Base-by-base conservation (phyloP, 2,888 invertebrate genomes). In the Pharmacophagus antenor region DNA sequence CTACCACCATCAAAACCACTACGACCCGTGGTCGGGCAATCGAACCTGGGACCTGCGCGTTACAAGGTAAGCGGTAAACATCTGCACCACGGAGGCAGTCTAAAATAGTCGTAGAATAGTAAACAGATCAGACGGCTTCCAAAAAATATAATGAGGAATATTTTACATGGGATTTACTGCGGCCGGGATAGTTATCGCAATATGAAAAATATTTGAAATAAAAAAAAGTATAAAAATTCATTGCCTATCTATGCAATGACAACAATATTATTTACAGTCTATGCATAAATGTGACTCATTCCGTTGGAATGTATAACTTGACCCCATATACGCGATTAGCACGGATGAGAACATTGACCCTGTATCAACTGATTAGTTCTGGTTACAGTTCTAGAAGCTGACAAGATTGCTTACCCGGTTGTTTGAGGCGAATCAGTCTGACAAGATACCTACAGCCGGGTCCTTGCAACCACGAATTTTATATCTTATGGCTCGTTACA, bases 301-400 rank as follows among this genome's bases (percentile, higher is more conserved):
- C 47, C 18, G 15, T 22, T n/a, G 51, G 56, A 60, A 56, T 60
- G 55, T 52, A 46, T 50, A 60, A 56, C 51, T 47, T 56, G 60
- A 51, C 55, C 56, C 60, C 46, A 51, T 51, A 46, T 25, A 51
- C 5, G 22, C 22, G 60, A 60, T 60, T 60, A 55, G 55, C 60
- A 48, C 31, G 42, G 54, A 59, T 51, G 50, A 44, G 60, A 22
- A 50, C 54, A n/a, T 44, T 60, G 46, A 55, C 59, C 59, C 27
- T 50, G 20, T 18, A 18, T 42, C 27, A 49, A 27, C 20, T 37
- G 52, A 60, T 60, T 56, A 50, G 60, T 60, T 56, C 51, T 56
- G 50, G 56, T 56, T 50, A 31, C 56, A 56, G 37, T 31, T 44
- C 44, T 49, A n/a, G n/a, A 37, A 44, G 47, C 22, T 37, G 22